Base-by-base conservation (phyloP, 2,888 invertebrate species). In the Pyrrhia umbra region DNA sequence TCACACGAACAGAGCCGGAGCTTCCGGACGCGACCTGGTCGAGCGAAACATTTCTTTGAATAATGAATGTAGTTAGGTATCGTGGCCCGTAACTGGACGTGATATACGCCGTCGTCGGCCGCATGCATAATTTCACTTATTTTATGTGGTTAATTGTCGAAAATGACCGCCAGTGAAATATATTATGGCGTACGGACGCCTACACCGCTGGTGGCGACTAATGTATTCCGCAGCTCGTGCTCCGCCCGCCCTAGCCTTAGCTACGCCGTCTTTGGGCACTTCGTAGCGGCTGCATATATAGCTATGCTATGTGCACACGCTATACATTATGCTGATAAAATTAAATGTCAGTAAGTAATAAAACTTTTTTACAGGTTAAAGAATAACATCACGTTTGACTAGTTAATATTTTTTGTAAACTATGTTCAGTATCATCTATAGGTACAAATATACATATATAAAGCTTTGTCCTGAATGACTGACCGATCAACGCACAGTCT, bases 121-220 rank as follows among this genome's bases (percentile, higher is more conserved):
- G 95, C 93, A 94, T 94, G 95, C 95, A 95, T 95, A 95, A 95
- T 95, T 95, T 94, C 92, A 94, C 95, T 94, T 94, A 95, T 94
- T 94, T 94, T 94, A 95, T 94, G 94, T 93, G 93, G 94, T 94
- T 95, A 94, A 95, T 94, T 95, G 95, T 94, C 95, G 95, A 95
- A 94, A 95, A 95, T 94, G 94, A 95, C 95, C 94, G 91, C 92
- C 78, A 88, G 92, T 92, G 91, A 94, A 94, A 95, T 94, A 94
- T 92, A 93, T 93, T 93, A 92, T 86, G 85, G 88, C 85, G 88
- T 86, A 88, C 88, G 89, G 85, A 89, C 90, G 90, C 90, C 90
- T 87, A 89, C 90, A 89, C 90, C 83, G 88, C 81, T 81, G 86
- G 88, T 88, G 90, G 88, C 83, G 87, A 90, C 87, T 94, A 95